Evolutionary conservation across 2,113 vertebrate genomes (phyloP).

Genomic region (Takifugu flavidus): DNA sequence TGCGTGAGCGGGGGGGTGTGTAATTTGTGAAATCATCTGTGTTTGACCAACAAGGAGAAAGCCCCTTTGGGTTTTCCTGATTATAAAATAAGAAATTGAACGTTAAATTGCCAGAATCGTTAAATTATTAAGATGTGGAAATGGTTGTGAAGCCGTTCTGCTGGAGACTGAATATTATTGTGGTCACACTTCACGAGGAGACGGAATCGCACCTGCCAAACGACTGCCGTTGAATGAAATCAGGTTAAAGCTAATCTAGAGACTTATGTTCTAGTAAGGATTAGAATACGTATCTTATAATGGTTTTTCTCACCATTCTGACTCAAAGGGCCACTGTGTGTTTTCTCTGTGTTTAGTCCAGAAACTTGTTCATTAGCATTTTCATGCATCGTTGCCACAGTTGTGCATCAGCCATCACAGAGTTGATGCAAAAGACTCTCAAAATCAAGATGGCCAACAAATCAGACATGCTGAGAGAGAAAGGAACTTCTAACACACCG

Average conservation of each 20-base stretch:
- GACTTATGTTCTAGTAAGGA: no score
- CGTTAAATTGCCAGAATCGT: conserved; percentile 50
- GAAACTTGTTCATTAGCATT: no score
- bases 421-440: no score
- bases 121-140: conserved; percentile 57
- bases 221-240: conserved; percentile 71
- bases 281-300: no score
- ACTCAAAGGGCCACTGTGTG: no score
- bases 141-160: conserved; percentile 27
- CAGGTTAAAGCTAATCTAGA: conserved; percentile 67
- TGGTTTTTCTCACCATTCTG: no score
- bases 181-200: conserved; percentile 51
- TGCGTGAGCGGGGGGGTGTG: conserved; percentile 24
- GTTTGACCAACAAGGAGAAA: conserved; percentile 71
- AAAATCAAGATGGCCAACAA: no score
- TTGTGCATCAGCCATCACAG: no score
- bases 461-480: no score
- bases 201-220: conserved; percentile 78
- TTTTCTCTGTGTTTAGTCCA: no score
- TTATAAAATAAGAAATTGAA: conserved; percentile 57
- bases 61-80: conserved; percentile 66
- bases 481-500: no score
- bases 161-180: conserved; percentile 4
- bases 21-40: conserved; percentile 78
- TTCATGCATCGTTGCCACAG: no score